Percentiles rank a stretch among this genome's conserved stretches.
Evolutionary conservation across 2,797 vertebrate species (phyloP).

Genomic region (Phrynocephalus guinanensis): DNA sequence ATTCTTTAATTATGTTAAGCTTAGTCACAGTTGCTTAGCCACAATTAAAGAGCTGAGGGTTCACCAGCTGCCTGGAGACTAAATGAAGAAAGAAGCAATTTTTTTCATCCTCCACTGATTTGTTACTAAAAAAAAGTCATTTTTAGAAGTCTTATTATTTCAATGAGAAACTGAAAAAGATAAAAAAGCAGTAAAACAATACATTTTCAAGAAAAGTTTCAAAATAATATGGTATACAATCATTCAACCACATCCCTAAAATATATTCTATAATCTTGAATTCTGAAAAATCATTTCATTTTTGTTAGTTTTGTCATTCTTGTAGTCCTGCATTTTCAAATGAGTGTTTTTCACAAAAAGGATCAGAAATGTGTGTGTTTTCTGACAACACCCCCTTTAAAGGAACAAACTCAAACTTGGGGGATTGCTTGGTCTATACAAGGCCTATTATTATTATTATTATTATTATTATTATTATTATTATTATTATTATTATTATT

Average conservation of each 20-base stretch:
- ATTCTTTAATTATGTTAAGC: too few species aligned
- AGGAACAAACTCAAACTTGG: neutral
- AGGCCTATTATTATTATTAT: neutral
- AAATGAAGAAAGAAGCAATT: neutral
- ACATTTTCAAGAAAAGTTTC: neutral
- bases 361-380: neutral
- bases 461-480: too few species aligned
- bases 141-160: conserved; percentile 5
- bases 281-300: neutral
- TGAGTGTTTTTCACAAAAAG: neutral
- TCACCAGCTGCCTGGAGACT: neutral
- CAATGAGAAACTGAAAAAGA: too few species aligned
- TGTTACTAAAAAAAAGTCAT: neutral
- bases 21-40: neutral
- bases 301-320: neutral
- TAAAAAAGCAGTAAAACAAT: too few species aligned
- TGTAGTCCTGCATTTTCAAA: neutral
- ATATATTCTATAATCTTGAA: neutral
- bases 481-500: too few species aligned
- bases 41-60: neutral
- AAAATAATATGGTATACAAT: neutral
- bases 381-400: neutral
- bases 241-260: neutral
- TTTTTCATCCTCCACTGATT: neutral
- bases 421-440: neutral